These are phyloP conservation scores for Drosophila subpulchrella DNA, from an alignment of 1,140 invertebrate genomes.

Conservation along the genomic window DNA sequence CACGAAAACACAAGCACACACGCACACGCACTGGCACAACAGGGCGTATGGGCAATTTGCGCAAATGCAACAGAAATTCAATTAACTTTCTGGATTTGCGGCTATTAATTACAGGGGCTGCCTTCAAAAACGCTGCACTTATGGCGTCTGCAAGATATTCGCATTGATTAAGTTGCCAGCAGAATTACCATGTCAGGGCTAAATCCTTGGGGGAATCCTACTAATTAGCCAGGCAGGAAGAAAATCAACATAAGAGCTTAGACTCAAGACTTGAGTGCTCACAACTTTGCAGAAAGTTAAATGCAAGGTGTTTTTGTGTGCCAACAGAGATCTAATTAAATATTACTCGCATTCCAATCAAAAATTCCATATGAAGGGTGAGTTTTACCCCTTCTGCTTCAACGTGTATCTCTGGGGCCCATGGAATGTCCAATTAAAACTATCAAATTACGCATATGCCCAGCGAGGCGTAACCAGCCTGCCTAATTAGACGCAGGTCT, in stretches of 20 bases:
- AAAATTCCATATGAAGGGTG: constrained; percentile 42
- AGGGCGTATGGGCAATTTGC: constrained; percentile 53
- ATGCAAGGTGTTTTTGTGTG: constrained; percentile 27
- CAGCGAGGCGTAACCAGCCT: constrained; percentile 39
- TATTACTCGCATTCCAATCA: constrained; percentile 43
- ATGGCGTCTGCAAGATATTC: constrained; percentile 31
- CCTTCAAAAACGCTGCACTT: constrained; percentile 59
- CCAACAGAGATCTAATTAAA: constrained; percentile 30
- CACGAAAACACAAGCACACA: constrained; percentile 12
- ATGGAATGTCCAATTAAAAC: constrained; percentile 74
- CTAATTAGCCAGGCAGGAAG: constrained; percentile 38
- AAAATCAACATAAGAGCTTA: constrained; percentile 23
- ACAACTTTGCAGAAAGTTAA: constrained; percentile 30
- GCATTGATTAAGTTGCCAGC: constrained; percentile 45
- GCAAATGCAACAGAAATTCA: constrained; percentile 74
- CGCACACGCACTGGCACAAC: constrained; percentile 4
- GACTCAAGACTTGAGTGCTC: constrained; percentile 3
- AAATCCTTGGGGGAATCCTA: constrained; percentile 20
- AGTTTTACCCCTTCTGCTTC: neutral
- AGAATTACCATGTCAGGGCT: neutral
- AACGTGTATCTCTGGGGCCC: constrained; percentile 4
- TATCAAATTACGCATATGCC: constrained; percentile 69
- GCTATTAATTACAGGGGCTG: constrained; percentile 63
- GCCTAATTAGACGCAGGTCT: constrained; percentile 65
- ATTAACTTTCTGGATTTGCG: constrained; percentile 61